Conservation (phyloP, 1,140 invertebrate species). For the Drosophila ogumai region DNA sequence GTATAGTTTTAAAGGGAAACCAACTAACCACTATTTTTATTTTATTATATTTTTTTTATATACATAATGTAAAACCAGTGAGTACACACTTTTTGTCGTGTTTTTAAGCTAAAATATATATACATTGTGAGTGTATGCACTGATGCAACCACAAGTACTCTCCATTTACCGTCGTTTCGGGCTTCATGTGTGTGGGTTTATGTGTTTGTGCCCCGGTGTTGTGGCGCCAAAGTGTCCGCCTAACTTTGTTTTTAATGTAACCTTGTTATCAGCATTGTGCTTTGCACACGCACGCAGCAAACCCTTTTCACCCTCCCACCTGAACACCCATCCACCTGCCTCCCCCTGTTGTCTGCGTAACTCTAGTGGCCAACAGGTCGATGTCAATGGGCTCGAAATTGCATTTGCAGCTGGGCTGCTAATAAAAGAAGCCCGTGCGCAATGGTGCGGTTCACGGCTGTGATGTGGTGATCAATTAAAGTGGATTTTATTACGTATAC, state of each 20-base stretch:
- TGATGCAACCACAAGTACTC: constrained; percentile 9
- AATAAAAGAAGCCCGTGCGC: constrained; percentile 27
- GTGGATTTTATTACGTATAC: constrained; percentile 29
- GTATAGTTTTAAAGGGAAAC: not conserved
- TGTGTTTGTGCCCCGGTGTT: constrained; percentile 9
- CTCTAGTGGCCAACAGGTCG: constrained; percentile 36
- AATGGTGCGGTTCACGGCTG: constrained; percentile 17
- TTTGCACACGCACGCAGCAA: constrained; percentile 1
- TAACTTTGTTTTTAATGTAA: constrained; percentile 54
- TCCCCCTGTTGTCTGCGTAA: not conserved
- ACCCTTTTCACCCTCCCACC: not conserved
- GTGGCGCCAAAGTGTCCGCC: constrained; percentile 34
- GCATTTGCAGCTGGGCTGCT: constrained; percentile 33
- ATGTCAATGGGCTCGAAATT: constrained; percentile 39
- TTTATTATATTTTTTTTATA: too few species aligned
- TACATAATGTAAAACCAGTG: too few species aligned
- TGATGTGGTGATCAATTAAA: constrained; percentile 24
- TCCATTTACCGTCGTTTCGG: not conserved
- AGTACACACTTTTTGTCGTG: not conserved
- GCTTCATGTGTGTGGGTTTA: not conserved
- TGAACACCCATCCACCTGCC: not conserved
- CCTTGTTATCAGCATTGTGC: constrained; percentile 42
- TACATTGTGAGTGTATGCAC: not conserved
- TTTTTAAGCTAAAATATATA: not conserved
- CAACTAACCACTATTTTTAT: not conserved